Evolutionary conservation across 2,797 vertebrate genomes (phyloP).

Genomic region (Pseudochromis fuscus): DNA sequence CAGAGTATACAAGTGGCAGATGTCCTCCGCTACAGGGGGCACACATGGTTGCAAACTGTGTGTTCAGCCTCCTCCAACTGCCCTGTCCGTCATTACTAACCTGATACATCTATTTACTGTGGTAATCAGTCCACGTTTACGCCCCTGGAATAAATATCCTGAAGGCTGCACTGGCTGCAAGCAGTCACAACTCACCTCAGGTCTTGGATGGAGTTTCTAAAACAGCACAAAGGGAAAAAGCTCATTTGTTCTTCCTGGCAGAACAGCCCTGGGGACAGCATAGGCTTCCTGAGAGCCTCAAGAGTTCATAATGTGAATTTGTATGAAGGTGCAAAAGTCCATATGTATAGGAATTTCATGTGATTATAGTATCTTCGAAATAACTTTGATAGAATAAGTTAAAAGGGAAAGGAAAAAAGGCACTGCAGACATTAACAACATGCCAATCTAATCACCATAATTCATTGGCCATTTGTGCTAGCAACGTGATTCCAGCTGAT

Average conservation of each 20-base stretch:
- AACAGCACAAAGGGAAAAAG: slow-evolving; percentile 15
- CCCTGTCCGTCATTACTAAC: slow-evolving; percentile 13
- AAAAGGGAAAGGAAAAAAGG: too few species aligned
- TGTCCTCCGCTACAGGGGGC: slow-evolving; percentile 70
- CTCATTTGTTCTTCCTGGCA: slow-evolving; percentile 11
- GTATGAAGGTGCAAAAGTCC: neutral
- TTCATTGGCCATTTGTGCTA: too few species aligned
- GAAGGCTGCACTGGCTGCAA: neutral
- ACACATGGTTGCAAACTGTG: slow-evolving; percentile 44
- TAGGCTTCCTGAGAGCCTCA: neutral
- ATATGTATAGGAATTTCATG: too few species aligned
- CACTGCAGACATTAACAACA: too few species aligned
- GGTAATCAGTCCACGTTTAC: slow-evolving; percentile 28
- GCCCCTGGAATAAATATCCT: neutral
- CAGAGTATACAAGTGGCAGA: slow-evolving; percentile 60
- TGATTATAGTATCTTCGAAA: too few species aligned
- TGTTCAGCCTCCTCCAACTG: slow-evolving; percentile 17
- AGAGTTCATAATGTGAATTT: neutral
- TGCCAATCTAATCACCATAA: too few species aligned
- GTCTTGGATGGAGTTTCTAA: slow-evolving; percentile 12
- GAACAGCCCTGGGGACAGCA: neutral
- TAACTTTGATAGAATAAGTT: too few species aligned
- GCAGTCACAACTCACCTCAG: neutral
- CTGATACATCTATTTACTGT: slow-evolving; percentile 10
- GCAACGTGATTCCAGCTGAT: too few species aligned